Percentiles rank a stretch among this genome's conserved stretches.
phyloP scores from a whole-genome alignment of 2,113 vertebrate genomes.

The Xyliphius kryptos region DNA sequence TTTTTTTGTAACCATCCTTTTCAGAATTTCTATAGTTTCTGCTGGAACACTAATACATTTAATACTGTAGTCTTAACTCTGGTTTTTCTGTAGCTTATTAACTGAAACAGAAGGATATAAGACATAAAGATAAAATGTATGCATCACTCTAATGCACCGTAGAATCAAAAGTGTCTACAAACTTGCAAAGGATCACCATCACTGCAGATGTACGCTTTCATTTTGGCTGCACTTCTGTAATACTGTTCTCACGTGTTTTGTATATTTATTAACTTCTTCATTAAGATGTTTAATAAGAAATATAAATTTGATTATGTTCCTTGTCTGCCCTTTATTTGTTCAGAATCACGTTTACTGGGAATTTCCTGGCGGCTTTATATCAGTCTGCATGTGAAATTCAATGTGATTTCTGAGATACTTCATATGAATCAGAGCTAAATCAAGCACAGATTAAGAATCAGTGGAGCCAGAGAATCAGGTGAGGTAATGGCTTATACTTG shows the following conservation, averaged over 20 bases:
- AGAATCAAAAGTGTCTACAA: constrained; percentile 6
- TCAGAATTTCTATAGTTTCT: too few species aligned
- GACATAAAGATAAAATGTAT: constrained; percentile 14
- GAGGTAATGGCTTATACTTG: too few species aligned
- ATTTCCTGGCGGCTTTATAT: background rate
- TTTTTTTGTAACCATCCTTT: too few species aligned
- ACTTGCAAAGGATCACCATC: constrained; percentile 6
- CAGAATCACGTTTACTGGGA: background rate
- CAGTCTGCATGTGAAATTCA: too few species aligned
- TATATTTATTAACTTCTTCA: constrained; percentile 57
- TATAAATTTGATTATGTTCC: constrained; percentile 22
- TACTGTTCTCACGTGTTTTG: constrained; percentile 45
- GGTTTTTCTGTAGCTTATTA: constrained; percentile 48
- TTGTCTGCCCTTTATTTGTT: background rate
- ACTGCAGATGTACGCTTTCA: constrained; percentile 15
- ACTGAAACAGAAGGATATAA: background rate
- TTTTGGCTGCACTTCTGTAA: constrained; percentile 50
- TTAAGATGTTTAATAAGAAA: constrained; percentile 10
- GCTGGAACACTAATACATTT: constrained; percentile 46
- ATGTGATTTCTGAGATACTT: too few species aligned
- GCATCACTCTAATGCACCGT: constrained; percentile 24
- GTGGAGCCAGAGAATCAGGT: too few species aligned
- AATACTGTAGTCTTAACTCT: constrained; percentile 53
- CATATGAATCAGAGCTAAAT: too few species aligned
- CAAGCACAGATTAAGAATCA: too few species aligned